A percentile compares a stretch with the other conserved stretches of the same genome.
Evolutionary conservation across 1,140 invertebrate genomes (phyloP).

Genomic region (Camponotus pennsylvanicus): DNA sequence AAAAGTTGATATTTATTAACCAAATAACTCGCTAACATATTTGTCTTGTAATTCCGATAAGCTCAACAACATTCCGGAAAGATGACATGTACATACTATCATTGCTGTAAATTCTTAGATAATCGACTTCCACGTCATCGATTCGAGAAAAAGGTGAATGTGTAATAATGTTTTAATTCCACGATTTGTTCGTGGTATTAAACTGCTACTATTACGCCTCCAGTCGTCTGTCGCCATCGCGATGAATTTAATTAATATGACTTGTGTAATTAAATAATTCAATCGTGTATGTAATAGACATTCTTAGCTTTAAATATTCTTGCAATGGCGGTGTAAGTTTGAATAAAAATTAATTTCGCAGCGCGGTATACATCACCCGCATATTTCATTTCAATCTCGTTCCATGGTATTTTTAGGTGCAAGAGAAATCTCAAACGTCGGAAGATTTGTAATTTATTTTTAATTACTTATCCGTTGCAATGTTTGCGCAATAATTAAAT

Average conservation of each 20-base stretch:
- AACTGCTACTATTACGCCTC: not conserved
- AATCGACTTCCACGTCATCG: constrained; percentile 42
- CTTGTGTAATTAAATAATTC: constrained; percentile 49
- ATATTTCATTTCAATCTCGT: constrained; percentile 5
- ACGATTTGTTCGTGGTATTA: not conserved
- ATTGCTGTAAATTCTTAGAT: constrained; percentile 24
- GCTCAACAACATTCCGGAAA: not conserved
- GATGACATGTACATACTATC: not conserved
- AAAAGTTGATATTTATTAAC: not conserved
- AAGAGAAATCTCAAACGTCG: not conserved
- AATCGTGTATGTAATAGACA: not conserved
- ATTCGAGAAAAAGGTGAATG: constrained; percentile 13
- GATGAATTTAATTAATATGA: constrained; percentile 44
- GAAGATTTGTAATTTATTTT: not conserved
- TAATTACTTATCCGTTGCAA: constrained; percentile 24
- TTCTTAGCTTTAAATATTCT: not conserved
- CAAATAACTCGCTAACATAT: not conserved
- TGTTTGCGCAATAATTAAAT: not conserved
- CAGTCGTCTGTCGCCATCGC: not conserved
- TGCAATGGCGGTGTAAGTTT: not conserved
- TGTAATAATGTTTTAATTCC: constrained; percentile 35
- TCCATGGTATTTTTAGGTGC: not conserved
- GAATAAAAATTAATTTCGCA: constrained; percentile 27
- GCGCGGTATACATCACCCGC: not conserved
- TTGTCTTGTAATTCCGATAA: constrained; percentile 1